Evolutionary conservation across 2,113 vertebrate genomes (phyloP), one percentile per base, ranked within the genome.

Genomic region (Dipodomys stephensi): DNA sequence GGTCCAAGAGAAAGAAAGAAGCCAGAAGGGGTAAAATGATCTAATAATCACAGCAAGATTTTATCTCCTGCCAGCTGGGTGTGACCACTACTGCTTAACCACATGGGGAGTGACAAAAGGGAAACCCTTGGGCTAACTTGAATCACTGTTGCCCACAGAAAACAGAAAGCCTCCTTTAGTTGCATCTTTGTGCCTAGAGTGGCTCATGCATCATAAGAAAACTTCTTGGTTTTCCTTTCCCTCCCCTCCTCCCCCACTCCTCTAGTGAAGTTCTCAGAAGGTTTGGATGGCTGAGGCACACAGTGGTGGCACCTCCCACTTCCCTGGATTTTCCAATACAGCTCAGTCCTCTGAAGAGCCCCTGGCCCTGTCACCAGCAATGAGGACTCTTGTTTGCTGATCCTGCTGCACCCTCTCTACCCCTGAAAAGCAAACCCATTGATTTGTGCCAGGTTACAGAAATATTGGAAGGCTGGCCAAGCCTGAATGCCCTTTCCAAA

Each of bases 131-230:
- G 69, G 90, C 79, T 93, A 23, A 72, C 86, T 1, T 78, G 80
- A 93, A 87, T 92, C 19, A 68, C 79, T 88, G 84, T 87, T 74
- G 53, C 80, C 77, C 94, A 53, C 62, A 85, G 86, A 88, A 93
- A 88, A 73, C 78, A 30, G 32, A 79, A 92, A 96, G 69, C 49
- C 74, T 89, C 91, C 15, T 81, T 92, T 85, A 74, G 77, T 77
- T 86, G 94, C 80, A 57, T 32, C 28, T 94, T 74, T 64, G 39
- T 77, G 88, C 77, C 28, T 46, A 39, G 64, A 49, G 28, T 46
- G 69, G 32, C 73, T 93, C 82, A 79, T 85, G 90, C 91, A 86
- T 19, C 93, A 86, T 27, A 83, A 39, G 88, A 80, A 16, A 88
- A 81, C 71, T 6, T 60, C 53, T 44, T 80, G 71, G 20, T 83